phyloP scores from a whole-genome alignment of 2,888 invertebrate species.

The Meloe dianella region DNA sequence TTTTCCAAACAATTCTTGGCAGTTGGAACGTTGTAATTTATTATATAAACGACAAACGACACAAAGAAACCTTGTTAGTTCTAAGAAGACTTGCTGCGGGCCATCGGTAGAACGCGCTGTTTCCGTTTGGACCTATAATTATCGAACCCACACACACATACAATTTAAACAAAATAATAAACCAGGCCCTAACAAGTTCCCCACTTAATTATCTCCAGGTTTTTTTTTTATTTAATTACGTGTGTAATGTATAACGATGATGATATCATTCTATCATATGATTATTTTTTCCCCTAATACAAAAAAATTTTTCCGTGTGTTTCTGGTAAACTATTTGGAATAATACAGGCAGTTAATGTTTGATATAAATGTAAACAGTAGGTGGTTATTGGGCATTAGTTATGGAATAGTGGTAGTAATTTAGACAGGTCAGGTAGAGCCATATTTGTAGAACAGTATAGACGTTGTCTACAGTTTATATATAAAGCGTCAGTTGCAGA shows the following conservation, averaged over 20 bases:
- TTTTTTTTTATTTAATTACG: slow-evolving; percentile 24
- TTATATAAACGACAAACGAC: slow-evolving; percentile 52
- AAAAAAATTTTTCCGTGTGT: not conserved
- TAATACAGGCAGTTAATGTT: not conserved
- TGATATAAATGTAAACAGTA: slow-evolving; percentile 6
- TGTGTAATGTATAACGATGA: not conserved
- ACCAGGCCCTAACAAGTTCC: slow-evolving; percentile 42
- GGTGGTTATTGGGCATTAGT: slow-evolving; percentile 24
- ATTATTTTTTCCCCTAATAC: not conserved
- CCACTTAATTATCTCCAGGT: slow-evolving; percentile 38
- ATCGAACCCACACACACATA: slow-evolving; percentile 54
- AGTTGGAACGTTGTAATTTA: slow-evolving; percentile 33
- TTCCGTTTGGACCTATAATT: slow-evolving; percentile 57
- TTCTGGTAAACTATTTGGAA: not conserved
- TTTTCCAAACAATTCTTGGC: slow-evolving; percentile 20
- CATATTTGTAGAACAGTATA: slow-evolving; percentile 10
- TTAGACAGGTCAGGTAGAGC: slow-evolving; percentile 43
- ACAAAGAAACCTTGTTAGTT: slow-evolving; percentile 58
- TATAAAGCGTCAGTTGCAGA: slow-evolving; percentile 50
- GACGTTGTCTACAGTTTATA: slow-evolving; percentile 44
- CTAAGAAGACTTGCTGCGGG: slow-evolving; percentile 52
- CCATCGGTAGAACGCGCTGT: slow-evolving; percentile 42
- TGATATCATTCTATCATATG: not conserved
- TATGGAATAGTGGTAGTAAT: slow-evolving; percentile 36
- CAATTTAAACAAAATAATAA: slow-evolving; percentile 37